Evolutionary conservation across 2,888 invertebrate genomes (phyloP).

Genomic region (Eulithis testata): DNA sequence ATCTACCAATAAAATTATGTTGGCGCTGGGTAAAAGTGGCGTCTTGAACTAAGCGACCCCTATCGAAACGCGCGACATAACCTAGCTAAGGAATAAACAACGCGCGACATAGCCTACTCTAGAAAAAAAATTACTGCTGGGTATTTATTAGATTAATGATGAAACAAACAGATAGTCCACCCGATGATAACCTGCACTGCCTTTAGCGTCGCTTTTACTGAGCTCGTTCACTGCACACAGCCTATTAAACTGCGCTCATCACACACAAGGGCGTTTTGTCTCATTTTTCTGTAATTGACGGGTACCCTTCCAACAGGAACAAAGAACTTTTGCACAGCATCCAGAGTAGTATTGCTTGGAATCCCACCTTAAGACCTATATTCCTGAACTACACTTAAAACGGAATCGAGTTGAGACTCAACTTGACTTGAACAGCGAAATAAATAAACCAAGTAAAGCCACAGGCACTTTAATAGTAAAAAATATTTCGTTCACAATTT

Average conservation of each 20-base stretch:
- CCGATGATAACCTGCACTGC: no score
- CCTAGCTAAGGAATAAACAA: background rate
- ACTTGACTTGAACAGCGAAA: background rate
- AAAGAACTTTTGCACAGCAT: background rate
- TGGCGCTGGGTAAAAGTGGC: conserved; percentile 47
- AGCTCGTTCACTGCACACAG: no score
- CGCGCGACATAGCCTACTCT: background rate
- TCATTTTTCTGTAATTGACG: no score
- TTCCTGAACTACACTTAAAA: conserved; percentile 5
- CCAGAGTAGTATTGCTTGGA: background rate
- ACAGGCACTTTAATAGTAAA: background rate
- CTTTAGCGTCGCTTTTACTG: no score
- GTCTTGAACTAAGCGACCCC: background rate
- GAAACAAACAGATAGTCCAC: no score
- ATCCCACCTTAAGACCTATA: background rate
- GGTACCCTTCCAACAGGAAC: no score
- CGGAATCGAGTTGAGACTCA: conserved; percentile 7
- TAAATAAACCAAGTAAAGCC: background rate
- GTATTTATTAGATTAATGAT: no score
- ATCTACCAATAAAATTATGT: conserved; percentile 53
- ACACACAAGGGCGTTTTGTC: no score
- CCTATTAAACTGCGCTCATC: no score
- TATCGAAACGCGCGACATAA: background rate
- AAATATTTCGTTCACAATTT: background rate
- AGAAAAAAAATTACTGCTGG: no score